Evolutionary conservation across 2,888 invertebrate species (phyloP).

Genomic region (Lissocephala sabroskyi): DNA sequence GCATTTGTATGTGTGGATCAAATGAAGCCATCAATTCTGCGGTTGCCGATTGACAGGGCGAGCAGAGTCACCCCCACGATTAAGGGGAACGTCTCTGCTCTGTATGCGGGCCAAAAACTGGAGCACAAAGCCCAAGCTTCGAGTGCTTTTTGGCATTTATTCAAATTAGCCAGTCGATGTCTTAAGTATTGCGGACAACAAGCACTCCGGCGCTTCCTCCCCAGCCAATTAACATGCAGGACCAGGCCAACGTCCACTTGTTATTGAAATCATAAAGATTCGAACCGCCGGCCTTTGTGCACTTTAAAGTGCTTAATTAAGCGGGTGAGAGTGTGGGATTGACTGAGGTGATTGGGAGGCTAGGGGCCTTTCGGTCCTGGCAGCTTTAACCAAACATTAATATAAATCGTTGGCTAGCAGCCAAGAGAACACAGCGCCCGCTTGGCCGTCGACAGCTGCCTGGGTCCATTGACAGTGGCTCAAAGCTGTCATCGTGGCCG

Average conservation of each 20-base stretch:
- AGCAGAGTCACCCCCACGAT: no score
- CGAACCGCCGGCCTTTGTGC: slow-evolving; percentile 6
- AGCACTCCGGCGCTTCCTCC: slow-evolving; percentile 16
- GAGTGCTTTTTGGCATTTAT: slow-evolving; percentile 37
- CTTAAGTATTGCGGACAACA: slow-evolving; percentile 5
- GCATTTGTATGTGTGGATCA: slow-evolving; percentile 35
- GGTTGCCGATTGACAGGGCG: slow-evolving; percentile 5
- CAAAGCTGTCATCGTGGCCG: no score
- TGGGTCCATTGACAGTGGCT: background rate
- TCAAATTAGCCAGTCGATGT: slow-evolving; percentile 29
- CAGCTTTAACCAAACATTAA: slow-evolving; percentile 8
- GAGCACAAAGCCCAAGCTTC: slow-evolving; percentile 27
- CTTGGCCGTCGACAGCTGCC: slow-evolving; percentile 23
- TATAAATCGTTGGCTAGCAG: slow-evolving; percentile 3
- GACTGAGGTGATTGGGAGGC: no score
- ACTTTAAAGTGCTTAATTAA: slow-evolving; percentile 36
- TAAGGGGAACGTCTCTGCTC: no score
- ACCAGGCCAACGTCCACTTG: slow-evolving; percentile 22
- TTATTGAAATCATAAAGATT: slow-evolving; percentile 40
- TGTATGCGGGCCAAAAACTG: slow-evolving; percentile 23
- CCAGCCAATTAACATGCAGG: slow-evolving; percentile 41
- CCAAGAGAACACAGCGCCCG: no score
- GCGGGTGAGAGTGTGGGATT: background rate
- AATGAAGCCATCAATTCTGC: slow-evolving; percentile 34
- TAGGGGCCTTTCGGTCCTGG: background rate